phyloP scores from a whole-genome alignment of 2,888 invertebrate species.

The Abscondita cerata region DNA sequence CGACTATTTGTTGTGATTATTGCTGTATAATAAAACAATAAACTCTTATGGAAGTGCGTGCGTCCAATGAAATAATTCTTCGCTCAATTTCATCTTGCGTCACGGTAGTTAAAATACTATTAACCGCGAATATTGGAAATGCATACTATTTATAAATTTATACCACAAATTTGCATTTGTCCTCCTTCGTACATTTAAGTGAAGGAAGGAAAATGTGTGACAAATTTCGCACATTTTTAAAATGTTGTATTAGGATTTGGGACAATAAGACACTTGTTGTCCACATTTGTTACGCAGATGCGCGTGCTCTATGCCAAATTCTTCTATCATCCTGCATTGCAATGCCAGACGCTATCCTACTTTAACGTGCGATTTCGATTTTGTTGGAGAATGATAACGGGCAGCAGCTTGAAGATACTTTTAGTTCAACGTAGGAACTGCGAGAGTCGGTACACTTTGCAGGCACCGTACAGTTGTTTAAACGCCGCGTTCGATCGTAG shows the following conservation, averaged over 20 bases:
- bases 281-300: slow-evolving; percentile 25
- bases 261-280: slow-evolving; percentile 35
- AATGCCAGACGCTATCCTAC: slow-evolving; percentile 9
- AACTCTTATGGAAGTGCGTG: no score
- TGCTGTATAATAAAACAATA: no score
- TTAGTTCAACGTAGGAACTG: slow-evolving; percentile 39
- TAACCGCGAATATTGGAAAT: not conserved
- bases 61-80: no score
- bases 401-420: slow-evolving; percentile 45
- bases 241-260: slow-evolving; percentile 4
- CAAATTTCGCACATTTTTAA: not conserved
- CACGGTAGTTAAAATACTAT: not conserved
- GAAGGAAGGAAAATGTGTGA: not conserved
- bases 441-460: slow-evolving; percentile 34
- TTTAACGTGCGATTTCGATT: slow-evolving; percentile 11
- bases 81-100: no score
- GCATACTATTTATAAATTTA: not conserved
- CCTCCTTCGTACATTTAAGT: not conserved
- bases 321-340: slow-evolving; percentile 11
- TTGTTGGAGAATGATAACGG: slow-evolving; percentile 31
- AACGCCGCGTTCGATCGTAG: slow-evolving; percentile 31
- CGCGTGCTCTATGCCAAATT: slow-evolving; percentile 27
- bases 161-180: not conserved
- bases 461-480: slow-evolving; percentile 47
- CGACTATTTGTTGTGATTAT: no score